Base-by-base conservation (phyloP, 2,888 invertebrate genomes). In the Beris chalybata region DNA sequence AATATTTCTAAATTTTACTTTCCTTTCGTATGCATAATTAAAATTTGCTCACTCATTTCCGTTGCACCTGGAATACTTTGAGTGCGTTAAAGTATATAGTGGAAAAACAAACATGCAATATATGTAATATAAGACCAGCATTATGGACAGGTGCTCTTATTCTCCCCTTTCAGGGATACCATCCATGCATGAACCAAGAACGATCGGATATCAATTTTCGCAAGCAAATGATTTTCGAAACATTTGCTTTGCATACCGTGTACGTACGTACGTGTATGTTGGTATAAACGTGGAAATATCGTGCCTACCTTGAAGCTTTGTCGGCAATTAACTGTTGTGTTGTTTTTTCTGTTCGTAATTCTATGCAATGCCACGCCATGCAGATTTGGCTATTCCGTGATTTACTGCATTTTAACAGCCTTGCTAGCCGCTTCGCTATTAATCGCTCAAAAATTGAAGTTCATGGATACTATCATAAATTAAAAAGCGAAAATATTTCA, bases 91-190 rank as follows among this genome's bases (percentile, higher is more conserved):
- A 38, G 38, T 9, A 38, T 32, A 32, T 38, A 38, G 38, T 38
- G 38, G 7, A 38, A 38, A 38, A 38, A 5, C 38, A 38, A 38
- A 38, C 38, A 38, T 38, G 38, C 38, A 38, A 38, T 38, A 38
- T 38, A 38, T 38, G 38, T 7, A 38, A 38, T 38, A 5, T 38
- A 38, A 38, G 38, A 38, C 7, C 38, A 2, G 38, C 38, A 38
- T 38, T 22, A 38, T 38, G 38, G 38, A 56, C 56, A 56, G 56
- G 56, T 56, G 56, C 44, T 43, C 56, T 56, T 56, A 15, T 43
- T 56, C 56, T 56, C 56, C 22, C 22, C n/a, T 56, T 56, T 56
- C 59, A 59, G 47, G 48, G 59, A n/a, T 47, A 31, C 7, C 47
- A 48, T 32, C 31, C 59, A 48, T 48, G 59, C 59, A 32, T 59